Percentiles rank a stretch among this genome's conserved stretches.
These are phyloP conservation scores for Camelus dromedarius DNA, from an alignment of 2,113 vertebrate genomes.

Conservation along the genomic window DNA sequence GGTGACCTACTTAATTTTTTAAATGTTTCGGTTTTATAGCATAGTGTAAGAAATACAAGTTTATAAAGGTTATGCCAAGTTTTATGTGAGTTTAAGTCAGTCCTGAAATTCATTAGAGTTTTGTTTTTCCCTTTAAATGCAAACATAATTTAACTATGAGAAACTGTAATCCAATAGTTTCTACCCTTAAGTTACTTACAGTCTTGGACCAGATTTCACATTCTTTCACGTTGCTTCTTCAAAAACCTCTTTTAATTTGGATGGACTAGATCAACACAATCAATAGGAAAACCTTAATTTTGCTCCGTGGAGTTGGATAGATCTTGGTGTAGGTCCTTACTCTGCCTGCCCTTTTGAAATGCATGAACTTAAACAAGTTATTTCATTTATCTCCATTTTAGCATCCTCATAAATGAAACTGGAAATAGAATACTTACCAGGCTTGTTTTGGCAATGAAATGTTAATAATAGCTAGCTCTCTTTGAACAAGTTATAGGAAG, in stretches of 20 bases:
- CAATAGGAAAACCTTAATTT: not conserved
- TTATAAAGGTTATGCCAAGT: not conserved
- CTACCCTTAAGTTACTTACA: not conserved
- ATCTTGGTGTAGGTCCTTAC: not conserved
- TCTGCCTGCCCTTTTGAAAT: not conserved
- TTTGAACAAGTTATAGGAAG: not conserved
- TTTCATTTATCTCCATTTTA: not conserved
- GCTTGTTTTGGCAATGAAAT: not conserved
- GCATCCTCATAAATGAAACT: not conserved
- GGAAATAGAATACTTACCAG: not conserved
- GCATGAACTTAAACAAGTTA: not conserved
- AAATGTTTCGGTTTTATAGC: not conserved
- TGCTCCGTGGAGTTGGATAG: not conserved
- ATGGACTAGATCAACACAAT: not conserved
- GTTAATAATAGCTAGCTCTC: not conserved
- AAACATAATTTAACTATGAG: not conserved
- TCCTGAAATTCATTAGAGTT: not conserved
- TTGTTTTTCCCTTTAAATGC: slow-evolving; percentile 23
- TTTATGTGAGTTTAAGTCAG: not conserved
- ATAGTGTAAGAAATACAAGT: not conserved
- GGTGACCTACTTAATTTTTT: not conserved
- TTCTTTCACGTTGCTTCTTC: not conserved
- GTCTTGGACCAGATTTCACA: not conserved
- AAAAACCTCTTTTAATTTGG: not conserved
- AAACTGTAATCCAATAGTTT: not conserved